phyloP scores from a whole-genome alignment of 2,797 vertebrate species.

The Protonibea diacanthus region DNA sequence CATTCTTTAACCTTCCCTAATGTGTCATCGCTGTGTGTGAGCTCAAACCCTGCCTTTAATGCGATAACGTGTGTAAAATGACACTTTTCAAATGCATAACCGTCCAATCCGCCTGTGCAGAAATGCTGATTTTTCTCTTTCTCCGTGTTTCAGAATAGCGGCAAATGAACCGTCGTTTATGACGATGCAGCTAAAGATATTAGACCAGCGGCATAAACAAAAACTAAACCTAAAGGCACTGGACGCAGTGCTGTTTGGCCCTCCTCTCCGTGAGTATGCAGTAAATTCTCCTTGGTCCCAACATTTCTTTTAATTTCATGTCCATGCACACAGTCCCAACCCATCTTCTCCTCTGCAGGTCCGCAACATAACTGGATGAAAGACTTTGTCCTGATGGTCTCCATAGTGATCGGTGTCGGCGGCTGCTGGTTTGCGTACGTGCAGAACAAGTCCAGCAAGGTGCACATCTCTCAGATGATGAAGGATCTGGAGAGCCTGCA shows the following conservation, averaged over 20 bases:
- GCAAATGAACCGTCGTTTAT: constrained; percentile 96
- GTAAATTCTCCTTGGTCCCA: background rate
- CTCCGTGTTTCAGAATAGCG: constrained; percentile 89
- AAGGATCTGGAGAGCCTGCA: constrained; percentile 97
- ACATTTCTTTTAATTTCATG: no score
- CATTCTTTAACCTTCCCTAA: no score
- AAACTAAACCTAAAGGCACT: constrained; percentile 97
- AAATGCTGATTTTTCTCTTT: background rate
- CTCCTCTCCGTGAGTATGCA: constrained; percentile 92
- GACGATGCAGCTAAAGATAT: constrained; percentile 94
- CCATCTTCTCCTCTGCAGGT: constrained; percentile 63
- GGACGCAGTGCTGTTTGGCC: constrained; percentile 97
- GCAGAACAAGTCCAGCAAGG: constrained; percentile 96
- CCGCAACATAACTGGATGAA: constrained; percentile 98
- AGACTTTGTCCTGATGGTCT: constrained; percentile 95
- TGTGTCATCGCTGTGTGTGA: no score
- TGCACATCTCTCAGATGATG: constrained; percentile 99
- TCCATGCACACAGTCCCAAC: background rate
- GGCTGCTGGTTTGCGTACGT: constrained; percentile 99
- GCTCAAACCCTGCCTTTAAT: no score
- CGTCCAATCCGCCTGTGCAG: background rate
- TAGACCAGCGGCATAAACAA: constrained; percentile 96
- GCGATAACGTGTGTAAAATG: no score
- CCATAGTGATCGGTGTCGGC: constrained; percentile 96
- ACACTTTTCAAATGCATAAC: background rate